A percentile compares a stretch with the other conserved stretches of the same genome.
These are phyloP conservation scores for Desmophyllum pertusum DNA, from an alignment of 92 coral and sea anemone species.

Conservation along the genomic window DNA sequence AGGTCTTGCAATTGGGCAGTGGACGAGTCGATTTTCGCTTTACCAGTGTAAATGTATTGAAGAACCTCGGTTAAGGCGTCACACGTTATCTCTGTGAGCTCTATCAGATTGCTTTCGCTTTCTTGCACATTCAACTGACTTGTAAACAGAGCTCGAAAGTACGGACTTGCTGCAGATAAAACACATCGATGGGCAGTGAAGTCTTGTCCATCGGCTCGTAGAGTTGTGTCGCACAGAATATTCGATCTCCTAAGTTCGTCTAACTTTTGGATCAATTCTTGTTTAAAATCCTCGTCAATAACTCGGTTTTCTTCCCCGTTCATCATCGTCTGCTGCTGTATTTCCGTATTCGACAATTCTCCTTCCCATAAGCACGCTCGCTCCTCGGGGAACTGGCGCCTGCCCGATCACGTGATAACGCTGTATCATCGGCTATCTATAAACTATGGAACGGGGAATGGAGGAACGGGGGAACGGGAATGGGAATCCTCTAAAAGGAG, in stretches of 20 bases:
- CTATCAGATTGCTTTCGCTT: constrained; percentile 25
- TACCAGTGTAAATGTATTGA: constrained; percentile 47
- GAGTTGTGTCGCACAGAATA: constrained; percentile 28
- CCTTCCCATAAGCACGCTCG: no score
- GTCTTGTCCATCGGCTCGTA: neutral
- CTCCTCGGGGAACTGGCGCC: no score
- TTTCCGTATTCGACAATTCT: no score
- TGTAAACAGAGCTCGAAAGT: constrained; percentile 32
- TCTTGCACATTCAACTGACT: constrained; percentile 34
- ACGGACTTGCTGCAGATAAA: constrained; percentile 42
- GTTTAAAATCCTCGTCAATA: neutral
- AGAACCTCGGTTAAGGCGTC: constrained; percentile 37
- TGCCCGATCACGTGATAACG: no score
- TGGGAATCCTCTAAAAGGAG: no score
- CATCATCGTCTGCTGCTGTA: neutral
- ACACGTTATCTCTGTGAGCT: constrained; percentile 26
- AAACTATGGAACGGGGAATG: no score
- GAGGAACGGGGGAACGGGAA: no score
- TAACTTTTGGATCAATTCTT: constrained; percentile 16
- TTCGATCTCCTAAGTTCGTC: constrained; percentile 16
- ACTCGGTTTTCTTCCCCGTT: neutral
- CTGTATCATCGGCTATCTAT: no score
- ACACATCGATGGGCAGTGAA: constrained; percentile 39
- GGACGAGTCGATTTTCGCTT: constrained; percentile 28
- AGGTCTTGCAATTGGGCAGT: constrained; percentile 40